Conservation (phyloP, 2,113 vertebrate species). For the Crypturellus undulatus region DNA sequence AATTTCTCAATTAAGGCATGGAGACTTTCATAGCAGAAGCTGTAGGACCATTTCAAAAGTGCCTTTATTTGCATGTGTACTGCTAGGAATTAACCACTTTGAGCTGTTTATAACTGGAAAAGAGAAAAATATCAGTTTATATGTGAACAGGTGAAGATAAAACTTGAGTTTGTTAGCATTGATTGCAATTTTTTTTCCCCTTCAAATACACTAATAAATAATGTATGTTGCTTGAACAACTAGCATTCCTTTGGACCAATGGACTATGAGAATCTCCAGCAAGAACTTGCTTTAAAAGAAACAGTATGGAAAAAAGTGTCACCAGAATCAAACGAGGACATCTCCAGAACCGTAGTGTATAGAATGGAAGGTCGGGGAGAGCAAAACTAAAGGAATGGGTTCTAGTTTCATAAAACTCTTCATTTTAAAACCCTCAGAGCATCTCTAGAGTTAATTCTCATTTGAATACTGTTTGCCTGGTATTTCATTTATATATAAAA, state of each 20-base stretch:
- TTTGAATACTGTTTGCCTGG: slow-evolving; percentile 65
- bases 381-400: slow-evolving; percentile 78
- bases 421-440: slow-evolving; percentile 55
- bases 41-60: not conserved
- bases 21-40: not conserved
- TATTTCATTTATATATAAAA: slow-evolving; percentile 73
- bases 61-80: slow-evolving; percentile 22
- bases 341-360: slow-evolving; percentile 98
- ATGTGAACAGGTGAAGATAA: slow-evolving; percentile 46
- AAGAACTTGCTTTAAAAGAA: slow-evolving; percentile 98
- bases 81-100: not conserved
- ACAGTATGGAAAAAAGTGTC: slow-evolving; percentile 98
- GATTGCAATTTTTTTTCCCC: slow-evolving; percentile 70
- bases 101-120: not conserved
- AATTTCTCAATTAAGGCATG: not conserved
- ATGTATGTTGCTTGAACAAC: slow-evolving; percentile 95
- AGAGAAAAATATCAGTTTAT: not conserved
- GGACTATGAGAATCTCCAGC: slow-evolving; percentile 99
- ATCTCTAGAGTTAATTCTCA: slow-evolving; percentile 68
- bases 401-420: slow-evolving; percentile 71
- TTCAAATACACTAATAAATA: slow-evolving; percentile 89
- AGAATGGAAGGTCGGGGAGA: slow-evolving; percentile 93
- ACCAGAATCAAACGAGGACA: slow-evolving; percentile 94
- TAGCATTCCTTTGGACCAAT: slow-evolving; percentile 91
- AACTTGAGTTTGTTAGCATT: slow-evolving; percentile 70